These are phyloP conservation scores for Eulimnadia texana DNA, from an alignment of 1,140 invertebrate species.

Conservation along the genomic window DNA sequence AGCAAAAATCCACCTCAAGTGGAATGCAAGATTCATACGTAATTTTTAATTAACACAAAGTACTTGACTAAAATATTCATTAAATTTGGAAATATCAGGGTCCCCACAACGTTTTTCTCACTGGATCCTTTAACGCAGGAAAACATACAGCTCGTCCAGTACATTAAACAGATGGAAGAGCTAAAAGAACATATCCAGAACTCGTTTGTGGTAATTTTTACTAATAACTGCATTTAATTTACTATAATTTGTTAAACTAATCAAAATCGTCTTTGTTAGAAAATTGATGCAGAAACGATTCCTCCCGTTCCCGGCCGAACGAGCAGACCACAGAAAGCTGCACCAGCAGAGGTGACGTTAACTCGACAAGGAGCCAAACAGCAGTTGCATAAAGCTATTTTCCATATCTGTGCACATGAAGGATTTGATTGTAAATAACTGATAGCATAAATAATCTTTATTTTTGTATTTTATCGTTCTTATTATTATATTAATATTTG, in stretches of 20 bases:
- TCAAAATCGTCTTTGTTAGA: neutral
- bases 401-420: no score
- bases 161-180: neutral
- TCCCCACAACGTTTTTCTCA: neutral
- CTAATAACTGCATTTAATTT: neutral
- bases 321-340: neutral
- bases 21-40: neutral
- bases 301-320: neutral
- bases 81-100: neutral
- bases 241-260: neutral
- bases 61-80: neutral
- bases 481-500: no score
- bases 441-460: no score
- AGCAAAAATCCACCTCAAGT: no score
- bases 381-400: no score
- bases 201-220: neutral
- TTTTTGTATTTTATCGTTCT: no score
- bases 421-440: no score
- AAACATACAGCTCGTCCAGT: neutral
- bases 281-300: neutral
- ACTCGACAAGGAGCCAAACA: no score
- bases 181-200: neutral
- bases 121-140: neutral
- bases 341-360: no score
- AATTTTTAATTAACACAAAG: neutral